Conservation (phyloP, 2,888 invertebrate genomes). For the Nineta flava region DNA sequence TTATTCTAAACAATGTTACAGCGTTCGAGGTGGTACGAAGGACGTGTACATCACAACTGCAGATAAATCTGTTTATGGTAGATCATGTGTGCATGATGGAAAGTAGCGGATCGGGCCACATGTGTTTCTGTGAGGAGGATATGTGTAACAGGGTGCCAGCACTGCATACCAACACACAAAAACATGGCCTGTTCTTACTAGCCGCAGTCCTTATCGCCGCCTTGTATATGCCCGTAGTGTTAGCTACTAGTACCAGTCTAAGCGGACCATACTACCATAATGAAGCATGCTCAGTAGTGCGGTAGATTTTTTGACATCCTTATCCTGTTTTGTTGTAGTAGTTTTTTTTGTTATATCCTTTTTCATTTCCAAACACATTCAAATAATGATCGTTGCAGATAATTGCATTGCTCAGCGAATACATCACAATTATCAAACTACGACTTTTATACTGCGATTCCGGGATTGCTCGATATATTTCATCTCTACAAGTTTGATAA, state of each 20-base stretch:
- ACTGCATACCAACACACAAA: constrained; percentile 5
- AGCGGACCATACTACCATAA: constrained; percentile 2
- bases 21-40: constrained; percentile 82
- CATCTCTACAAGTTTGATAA: neutral
- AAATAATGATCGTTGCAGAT: neutral
- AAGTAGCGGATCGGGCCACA: constrained; percentile 94
- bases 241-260: neutral
- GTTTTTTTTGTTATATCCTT: neutral
- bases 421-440: no score
- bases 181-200: constrained; percentile 2
- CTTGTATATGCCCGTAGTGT: constrained; percentile 4
- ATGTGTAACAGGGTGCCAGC: constrained; percentile 60
- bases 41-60: constrained; percentile 84
- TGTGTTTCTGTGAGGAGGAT: constrained; percentile 97
- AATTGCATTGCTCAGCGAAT: no score
- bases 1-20: constrained; percentile 29
- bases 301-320: constrained; percentile 1
- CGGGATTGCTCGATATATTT: no score
- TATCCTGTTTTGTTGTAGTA: neutral
- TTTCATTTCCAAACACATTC: neutral
- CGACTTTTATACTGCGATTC: no score
- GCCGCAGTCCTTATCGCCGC: constrained; percentile 5
- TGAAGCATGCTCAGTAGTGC: constrained; percentile 4
- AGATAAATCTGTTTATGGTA: constrained; percentile 94
- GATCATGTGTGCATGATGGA: constrained; percentile 98